Evolutionary conservation across 30 jellyfish, hydroid and myxozoan species (phyloP), one percentile per base, ranked within the genome.

Genomic region (Hydra vulgaris): DNA sequence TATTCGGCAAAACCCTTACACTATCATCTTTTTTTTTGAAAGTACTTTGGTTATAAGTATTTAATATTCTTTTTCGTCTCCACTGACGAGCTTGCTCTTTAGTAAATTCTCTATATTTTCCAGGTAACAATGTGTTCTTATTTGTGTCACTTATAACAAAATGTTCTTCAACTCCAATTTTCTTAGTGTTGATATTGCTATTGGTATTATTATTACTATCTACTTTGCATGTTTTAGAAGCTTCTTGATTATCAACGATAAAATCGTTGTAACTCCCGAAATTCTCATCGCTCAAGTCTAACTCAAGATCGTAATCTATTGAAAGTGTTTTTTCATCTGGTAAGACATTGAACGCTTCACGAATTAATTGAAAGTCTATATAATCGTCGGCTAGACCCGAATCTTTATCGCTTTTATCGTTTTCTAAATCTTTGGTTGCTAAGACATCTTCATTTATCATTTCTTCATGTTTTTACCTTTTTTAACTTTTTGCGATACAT

Each of bases 61-160:
- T 80, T 22, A 80, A 0, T 67, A 80, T 80, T 1, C 87, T 25
- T 61, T 80, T 80, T 71, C 87, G 61, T 70, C 87, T 80, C 87
- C 87, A 80, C 71, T 80, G 82, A 19, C 87, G 72, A 15, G 87
- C 87, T 27, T 70, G 84, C 26, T 80, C 87, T 66, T 70, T 80
- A 0, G 84, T 8, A 27, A 80, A 80, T 15, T 74, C 21, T 21
- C 17, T 52, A n/a, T 27, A 54, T 26, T 80, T 80, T 22, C 87
- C 87, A 70, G 54, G 54, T 73, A 26, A 73, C 4, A 24, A 5
- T 40, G 18, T 75, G 25, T 21, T 54, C 26, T 1, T 53, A n/a
- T 75, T 53, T 15, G 12, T 8, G 17, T 7, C 76, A 12, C 17
- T 70, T 8, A 0, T 18, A 17, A 8, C 12, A 7, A 21, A 7